A percentile compares a stretch with the other conserved stretches of the same genome.
phyloP scores from a whole-genome alignment of 1,140 invertebrate genomes.

The Sarcophaga peregrina region DNA sequence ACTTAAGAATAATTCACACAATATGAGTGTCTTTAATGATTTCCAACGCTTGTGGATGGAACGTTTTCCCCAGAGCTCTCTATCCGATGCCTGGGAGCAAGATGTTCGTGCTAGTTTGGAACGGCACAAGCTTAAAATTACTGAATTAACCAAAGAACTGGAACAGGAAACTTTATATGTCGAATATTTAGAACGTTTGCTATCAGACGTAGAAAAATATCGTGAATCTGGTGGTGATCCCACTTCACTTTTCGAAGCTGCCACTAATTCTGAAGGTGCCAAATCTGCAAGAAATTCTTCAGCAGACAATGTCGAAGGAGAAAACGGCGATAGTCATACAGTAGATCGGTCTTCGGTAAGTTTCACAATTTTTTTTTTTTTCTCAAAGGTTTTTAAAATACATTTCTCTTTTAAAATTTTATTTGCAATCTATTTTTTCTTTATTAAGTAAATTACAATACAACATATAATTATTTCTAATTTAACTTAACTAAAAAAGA shows the following conservation, averaged over 20 bases:
- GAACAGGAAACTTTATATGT: constrained; percentile 92
- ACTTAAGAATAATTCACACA: background rate
- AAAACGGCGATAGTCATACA: background rate
- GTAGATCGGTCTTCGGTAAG: constrained; percentile 24
- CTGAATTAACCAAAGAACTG: constrained; percentile 81
- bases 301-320: background rate
- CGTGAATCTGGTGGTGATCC: constrained; percentile 70
- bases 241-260: constrained; percentile 61
- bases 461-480: no score
- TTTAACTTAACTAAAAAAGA: no score
- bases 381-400: no score
- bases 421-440: no score
- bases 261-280: constrained; percentile 45
- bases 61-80: constrained; percentile 86
- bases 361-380: background rate
- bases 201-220: constrained; percentile 84
- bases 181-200: constrained; percentile 83
- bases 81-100: constrained; percentile 90
- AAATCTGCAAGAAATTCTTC: background rate
- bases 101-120: constrained; percentile 87
- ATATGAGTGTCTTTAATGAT: constrained; percentile 89
- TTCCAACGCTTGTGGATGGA: constrained; percentile 89
- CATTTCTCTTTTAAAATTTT: no score
- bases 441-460: no score
- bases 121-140: constrained; percentile 87